Conservation (phyloP, 2,113 vertebrate species). For the Turnix velox region DNA sequence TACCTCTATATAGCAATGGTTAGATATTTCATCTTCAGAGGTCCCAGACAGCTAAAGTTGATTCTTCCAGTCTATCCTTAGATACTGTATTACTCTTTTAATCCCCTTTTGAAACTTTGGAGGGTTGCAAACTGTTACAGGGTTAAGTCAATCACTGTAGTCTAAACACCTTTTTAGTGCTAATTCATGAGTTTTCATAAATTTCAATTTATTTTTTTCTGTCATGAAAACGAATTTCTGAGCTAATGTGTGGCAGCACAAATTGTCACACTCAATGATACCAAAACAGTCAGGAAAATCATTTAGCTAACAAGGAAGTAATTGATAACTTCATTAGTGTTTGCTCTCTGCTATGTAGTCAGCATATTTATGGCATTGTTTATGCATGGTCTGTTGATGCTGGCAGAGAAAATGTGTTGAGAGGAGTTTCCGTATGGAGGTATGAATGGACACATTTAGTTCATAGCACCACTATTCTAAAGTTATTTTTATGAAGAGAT, state of each 20-base stretch:
- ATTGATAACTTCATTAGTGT: background rate
- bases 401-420: background rate
- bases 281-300: background rate
- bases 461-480: background rate
- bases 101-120: background rate
- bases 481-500: background rate
- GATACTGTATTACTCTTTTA: background rate
- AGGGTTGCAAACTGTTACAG: background rate
- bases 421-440: background rate
- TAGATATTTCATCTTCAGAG: background rate
- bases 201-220: background rate
- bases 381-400: background rate
- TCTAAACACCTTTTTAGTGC: background rate
- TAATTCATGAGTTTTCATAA: background rate
- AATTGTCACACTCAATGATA: background rate
- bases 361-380: background rate
- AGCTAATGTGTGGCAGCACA: background rate
- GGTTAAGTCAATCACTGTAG: background rate
- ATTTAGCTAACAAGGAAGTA: background rate
- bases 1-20: background rate
- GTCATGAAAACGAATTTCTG: background rate
- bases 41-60: background rate
- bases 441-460: background rate
- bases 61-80: background rate
- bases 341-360: background rate